A percentile compares a stretch with the other conserved stretches of the same genome.
These are phyloP conservation scores for Malurus cyaneus DNA, from an alignment of 2,113 vertebrate species.

Conservation along the genomic window DNA sequence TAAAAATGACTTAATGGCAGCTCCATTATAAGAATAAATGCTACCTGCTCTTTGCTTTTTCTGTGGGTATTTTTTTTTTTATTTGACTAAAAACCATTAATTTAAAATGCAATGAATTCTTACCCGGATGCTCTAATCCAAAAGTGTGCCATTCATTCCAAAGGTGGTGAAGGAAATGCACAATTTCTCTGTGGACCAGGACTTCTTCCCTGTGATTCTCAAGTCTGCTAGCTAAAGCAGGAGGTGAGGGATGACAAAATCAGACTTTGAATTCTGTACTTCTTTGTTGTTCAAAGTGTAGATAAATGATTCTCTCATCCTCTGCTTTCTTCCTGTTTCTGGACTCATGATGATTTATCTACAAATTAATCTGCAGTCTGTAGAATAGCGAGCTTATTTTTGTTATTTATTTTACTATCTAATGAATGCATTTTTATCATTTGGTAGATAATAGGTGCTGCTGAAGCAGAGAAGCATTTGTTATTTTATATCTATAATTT, in stretches of 20 bases:
- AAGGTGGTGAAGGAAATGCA: not conserved
- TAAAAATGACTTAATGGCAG: slow-evolving; percentile 32
- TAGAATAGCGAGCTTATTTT: not conserved
- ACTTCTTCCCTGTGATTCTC: not conserved
- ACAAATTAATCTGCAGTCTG: not conserved
- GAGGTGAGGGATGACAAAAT: not conserved
- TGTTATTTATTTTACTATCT: not conserved
- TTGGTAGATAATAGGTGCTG: not conserved
- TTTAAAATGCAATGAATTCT: not conserved
- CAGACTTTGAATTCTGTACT: not conserved
- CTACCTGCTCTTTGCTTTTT: slow-evolving; percentile 3
- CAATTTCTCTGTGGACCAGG: not conserved
- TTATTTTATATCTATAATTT: not conserved
- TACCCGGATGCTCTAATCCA: slow-evolving; percentile 1
- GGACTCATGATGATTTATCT: accelerated
- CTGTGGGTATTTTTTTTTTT: not conserved
- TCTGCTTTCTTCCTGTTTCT: not conserved
- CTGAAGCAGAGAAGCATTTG: not conserved
- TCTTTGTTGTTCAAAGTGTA: not conserved
- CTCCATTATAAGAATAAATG: slow-evolving; percentile 19
- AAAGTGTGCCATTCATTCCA: not conserved
- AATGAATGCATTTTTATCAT: slow-evolving; percentile 27
- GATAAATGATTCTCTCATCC: not conserved
- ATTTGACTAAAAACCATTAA: slow-evolving; percentile 5
- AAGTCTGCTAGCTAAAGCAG: not conserved